Evolutionary conservation across 2,113 vertebrate species (phyloP), one percentile per base, ranked within the genome.

Genomic region (Lucifuga dentata): DNA sequence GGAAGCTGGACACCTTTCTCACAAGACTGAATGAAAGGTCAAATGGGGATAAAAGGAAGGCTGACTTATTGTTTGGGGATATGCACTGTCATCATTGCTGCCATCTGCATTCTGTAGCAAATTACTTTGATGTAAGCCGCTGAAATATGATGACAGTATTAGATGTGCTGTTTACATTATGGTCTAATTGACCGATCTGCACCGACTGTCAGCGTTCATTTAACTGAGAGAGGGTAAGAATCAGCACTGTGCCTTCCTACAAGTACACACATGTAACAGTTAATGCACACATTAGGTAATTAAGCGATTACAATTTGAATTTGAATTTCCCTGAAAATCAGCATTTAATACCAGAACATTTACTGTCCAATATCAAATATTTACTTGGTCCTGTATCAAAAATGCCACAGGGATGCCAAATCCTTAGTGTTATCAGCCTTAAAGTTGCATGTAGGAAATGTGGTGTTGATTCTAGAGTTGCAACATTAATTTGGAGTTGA

Each of bases 151-250:
- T 60, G 26, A 19, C 45, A 44, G 57, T 49, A 45, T 68, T 44
- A 68, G 59, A 33, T 0, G 48, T 10, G 50, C 46, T 73, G 73
- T 74, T 76, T 69, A 64, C 59, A 32, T 41, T 55, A 35, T 52
- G 11, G 5, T 12, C 5, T 61, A 52, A 77, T 71, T 33, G 12
- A 38, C 60, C 63, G 45, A 73, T 38, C 44, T 64, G 19, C 43
- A 26, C 67, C 68, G 43, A 60, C 51, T 51, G 51, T 43, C 24
- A 11, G 8, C 19, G 53, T 36, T 76, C 6, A 21, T 50, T 51
- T 56, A 12, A 19, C 15, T 11, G 21, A 5, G 40, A 40, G n/a
- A 38, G 53, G 7, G 46, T 52, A 71, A 50, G 63, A 29, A 29
- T 11, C 33, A 35, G 11, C 33, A 35, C 8, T 35, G 11, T 11